Conservation (phyloP, 2,797 vertebrate species). For the Phrynocephalus vlangalii region DNA sequence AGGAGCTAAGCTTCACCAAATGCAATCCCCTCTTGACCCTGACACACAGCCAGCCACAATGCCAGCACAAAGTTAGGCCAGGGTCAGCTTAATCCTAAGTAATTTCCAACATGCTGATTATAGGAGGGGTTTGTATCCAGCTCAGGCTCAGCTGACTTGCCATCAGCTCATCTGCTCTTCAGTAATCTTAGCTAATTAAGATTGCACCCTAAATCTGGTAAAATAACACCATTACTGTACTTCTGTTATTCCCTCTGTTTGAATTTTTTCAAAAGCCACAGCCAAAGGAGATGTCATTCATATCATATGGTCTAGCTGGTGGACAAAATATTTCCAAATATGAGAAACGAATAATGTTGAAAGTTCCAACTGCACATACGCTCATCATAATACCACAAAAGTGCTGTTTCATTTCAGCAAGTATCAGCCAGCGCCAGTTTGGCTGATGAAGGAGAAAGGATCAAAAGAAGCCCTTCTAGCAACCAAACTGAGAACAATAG, state of each 20-base stretch:
- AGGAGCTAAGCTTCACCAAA: too few relatives aligned
- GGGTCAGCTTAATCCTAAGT: too few relatives aligned
- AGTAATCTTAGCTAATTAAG: too few relatives aligned
- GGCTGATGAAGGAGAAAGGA: not conserved
- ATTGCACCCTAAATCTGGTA: not conserved
- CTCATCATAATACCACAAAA: not conserved
- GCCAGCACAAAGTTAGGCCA: too few relatives aligned
- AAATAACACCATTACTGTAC: not conserved
- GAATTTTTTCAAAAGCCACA: slow-evolving; percentile 59
- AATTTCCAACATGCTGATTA: too few relatives aligned
- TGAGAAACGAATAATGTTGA: not conserved
- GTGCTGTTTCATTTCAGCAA: not conserved
- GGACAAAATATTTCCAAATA: not conserved
- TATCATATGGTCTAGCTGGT: too few relatives aligned
- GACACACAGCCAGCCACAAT: too few relatives aligned
- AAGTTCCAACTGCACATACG: not conserved
- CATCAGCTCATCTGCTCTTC: too few relatives aligned
- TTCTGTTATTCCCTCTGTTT: slow-evolving; percentile 11
- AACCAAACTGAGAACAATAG: not conserved
- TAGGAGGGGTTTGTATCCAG: too few relatives aligned
- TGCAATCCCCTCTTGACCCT: too few relatives aligned
- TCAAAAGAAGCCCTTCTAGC: not conserved
- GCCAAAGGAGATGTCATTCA: slow-evolving; percentile 55
- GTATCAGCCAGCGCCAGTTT: not conserved
- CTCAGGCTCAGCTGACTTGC: too few relatives aligned